Conservation (phyloP, 2,113 vertebrate species). For the Crocuta crocuta region DNA sequence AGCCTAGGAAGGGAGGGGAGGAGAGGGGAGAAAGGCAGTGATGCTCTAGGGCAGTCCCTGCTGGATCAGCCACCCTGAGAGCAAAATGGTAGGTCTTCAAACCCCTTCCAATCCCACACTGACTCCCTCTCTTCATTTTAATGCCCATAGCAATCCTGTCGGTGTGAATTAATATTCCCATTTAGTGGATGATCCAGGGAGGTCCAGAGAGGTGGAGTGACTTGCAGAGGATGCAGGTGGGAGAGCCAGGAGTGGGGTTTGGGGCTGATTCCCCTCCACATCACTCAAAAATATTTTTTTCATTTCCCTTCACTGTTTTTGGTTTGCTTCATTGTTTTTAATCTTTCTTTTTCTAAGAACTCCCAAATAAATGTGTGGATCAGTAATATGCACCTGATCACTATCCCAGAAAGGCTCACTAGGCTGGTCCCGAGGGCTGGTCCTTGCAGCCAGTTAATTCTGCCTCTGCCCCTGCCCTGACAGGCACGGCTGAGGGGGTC, state of each 20-base stretch:
- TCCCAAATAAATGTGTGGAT: neutral
- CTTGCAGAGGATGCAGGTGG: neutral
- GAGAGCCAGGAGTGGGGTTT: neutral
- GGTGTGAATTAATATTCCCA: accelerated
- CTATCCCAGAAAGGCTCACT: neutral
- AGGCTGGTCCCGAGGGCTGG: too few relatives aligned
- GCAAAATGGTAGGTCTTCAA: accelerated
- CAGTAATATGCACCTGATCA: neutral
- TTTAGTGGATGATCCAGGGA: too few relatives aligned
- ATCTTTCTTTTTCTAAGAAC: neutral
- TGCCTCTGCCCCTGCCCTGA: neutral
- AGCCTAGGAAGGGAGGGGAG: neutral
- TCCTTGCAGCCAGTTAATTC: neutral
- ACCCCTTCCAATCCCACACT: neutral
- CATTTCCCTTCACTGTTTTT: neutral
- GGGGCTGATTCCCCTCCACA: neutral
- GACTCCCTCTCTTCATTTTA: accelerated
- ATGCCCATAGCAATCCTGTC: accelerated
- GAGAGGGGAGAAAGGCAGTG: neutral
- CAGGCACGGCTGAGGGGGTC: neutral
- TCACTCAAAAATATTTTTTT: neutral
- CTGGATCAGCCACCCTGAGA: neutral
- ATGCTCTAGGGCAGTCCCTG: neutral
- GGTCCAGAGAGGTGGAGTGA: neutral
- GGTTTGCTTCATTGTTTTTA: neutral